Evolutionary conservation across 30 jellyfish, hydroid and myxozoan genomes (phyloP), one percentile per base, ranked within the genome.

Genomic region (Nemopilema nomurai): DNA sequence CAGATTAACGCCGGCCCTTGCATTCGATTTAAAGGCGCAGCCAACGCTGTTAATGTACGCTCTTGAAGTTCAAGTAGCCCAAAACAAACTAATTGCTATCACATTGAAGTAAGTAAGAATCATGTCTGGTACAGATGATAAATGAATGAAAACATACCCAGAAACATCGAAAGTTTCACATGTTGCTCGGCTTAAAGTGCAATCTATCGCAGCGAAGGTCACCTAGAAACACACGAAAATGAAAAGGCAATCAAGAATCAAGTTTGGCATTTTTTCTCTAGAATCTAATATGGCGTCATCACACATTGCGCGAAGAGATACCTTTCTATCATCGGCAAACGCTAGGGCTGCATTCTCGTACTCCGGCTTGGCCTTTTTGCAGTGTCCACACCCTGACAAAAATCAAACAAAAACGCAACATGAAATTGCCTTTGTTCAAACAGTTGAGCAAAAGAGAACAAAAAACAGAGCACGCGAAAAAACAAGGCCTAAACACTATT

Each of bases 361-460:
- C 51, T 93, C 98, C 28, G 98, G 98, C 73, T 93, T 93, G 0
- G 98, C 98, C 23, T 77, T 78, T 83, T 93, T 93, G 79, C 98
- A 93, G 80, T 93, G 98, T 18, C 98, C 98, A 88, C 98, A 93
- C 98, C 98, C 96, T 88, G 68, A 49, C n/a, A 29, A 69, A 70
- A 16, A 33, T 16, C 49, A 31, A n/a, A 78, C 19, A 17, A n/a
- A 16, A 81, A 81, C 0, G 27, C n/a, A n/a, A n/a, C n/a, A n/a
- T n/a, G n/a, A n/a, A n/a, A n/a, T n/a, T n/a, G n/a, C n/a, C n/a
- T n/a, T n/a, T n/a, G n/a, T n/a, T n/a, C n/a, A n/a, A n/a, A n/a
- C n/a, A n/a, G n/a, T n/a, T n/a, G n/a, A n/a, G n/a, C n/a, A n/a
- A n/a, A n/a, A n/a, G n/a, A n/a, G n/a, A n/a, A n/a, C n/a, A n/a